Conservation (phyloP, 1,140 invertebrate genomes). For the Aplysia californica region DNA sequence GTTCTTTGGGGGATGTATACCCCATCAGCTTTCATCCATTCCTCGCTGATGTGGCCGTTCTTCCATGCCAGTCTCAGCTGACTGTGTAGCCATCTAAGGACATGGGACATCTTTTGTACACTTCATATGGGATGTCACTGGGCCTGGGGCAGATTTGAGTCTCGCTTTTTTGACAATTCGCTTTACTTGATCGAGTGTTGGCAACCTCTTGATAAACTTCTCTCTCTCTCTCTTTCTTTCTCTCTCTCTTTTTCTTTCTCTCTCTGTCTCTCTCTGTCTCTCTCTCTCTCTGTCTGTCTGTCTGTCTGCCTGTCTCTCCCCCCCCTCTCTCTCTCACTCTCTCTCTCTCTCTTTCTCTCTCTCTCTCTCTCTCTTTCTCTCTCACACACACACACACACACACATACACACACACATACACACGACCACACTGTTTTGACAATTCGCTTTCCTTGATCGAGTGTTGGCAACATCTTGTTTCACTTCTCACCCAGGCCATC, state of each 20-base stretch:
- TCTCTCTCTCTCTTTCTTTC: slow-evolving; percentile 18
- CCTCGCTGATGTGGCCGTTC: no score
- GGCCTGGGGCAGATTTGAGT: neutral
- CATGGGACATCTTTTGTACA: neutral
- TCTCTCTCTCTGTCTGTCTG: neutral
- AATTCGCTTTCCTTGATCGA: no score
- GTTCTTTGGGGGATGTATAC: neutral
- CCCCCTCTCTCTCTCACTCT: neutral
- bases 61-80: no score
- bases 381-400: no score
- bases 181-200: neutral
- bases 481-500: no score
- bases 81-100: neutral
- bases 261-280: slow-evolving; percentile 15
- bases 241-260: neutral
- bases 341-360: slow-evolving; percentile 4
- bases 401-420: no score
- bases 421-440: no score
- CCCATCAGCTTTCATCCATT: no score
- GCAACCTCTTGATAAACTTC: neutral
- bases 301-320: no score
- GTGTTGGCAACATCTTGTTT: no score
- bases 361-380: slow-evolving; percentile 6
- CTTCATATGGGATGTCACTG: no score
- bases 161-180: neutral